Base-by-base conservation (phyloP, 2,797 vertebrate genomes). In the Geotrypetes seraphini region DNA sequence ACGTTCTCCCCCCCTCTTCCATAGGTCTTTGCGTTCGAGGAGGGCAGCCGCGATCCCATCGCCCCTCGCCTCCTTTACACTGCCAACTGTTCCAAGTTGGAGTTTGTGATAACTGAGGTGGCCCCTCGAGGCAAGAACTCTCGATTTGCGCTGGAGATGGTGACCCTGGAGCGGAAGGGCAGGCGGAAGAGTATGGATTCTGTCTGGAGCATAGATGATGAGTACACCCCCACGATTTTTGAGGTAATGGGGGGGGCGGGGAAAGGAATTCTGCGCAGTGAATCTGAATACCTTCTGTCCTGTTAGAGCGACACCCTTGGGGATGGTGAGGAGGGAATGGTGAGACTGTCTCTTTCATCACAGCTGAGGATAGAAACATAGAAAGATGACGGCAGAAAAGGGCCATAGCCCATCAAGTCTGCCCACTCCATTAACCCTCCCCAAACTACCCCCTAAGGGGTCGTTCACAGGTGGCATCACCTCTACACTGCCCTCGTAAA, bases 181-280 rank as follows among this genome's bases (percentile, higher is more conserved):
- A 51, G 51, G 3, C 37, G 2, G 6, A 64, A 33, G 33, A 20
- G 22, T 2, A 34, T 90, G 23, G 50, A 52, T 0, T 43, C 78
- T 0, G 19, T 10, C 1, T 58, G 22, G 3, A 89, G 86, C 15
- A 95, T 96, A 0, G 88, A 97, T 0, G 93, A 97, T 0, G 93
- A 96, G 33, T 95, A 85, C 38, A 80, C 87, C 0, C 94, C 94
- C 1, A 83, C 89, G 0, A 69, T 96, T 36, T 97, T 96, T 24
- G 72, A 90, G 86, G 91, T 91, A 56, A 31, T 45, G 2, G 1
- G 0, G 4, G 5, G 10, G 7, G n/a, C n/a, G n/a, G 12, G 4
- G 11, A 1, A 3, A 3, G 4, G 5, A n/a, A n/a, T n/a, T n/a
- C n/a, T n/a, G n/a, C n/a, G n/a, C n/a, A n/a, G n/a, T 6, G 22